phyloP scores from a whole-genome alignment of 2,888 invertebrate species.

The Meiosimyza decipiens region DNA sequence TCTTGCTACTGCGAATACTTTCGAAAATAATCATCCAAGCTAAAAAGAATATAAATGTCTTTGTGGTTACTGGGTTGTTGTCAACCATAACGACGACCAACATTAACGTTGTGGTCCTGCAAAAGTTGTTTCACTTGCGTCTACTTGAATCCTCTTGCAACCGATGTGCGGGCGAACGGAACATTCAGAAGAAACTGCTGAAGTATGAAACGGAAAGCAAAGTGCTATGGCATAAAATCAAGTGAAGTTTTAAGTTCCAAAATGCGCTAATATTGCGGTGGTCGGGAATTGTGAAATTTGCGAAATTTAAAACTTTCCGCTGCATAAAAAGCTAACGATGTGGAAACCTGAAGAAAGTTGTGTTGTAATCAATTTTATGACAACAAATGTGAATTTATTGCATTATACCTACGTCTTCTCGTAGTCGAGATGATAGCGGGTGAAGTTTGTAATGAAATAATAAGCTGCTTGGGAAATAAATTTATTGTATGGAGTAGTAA shows the following conservation, averaged over 20 bases:
- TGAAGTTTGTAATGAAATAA: too few species aligned
- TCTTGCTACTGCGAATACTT: constrained; percentile 53
- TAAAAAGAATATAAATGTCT: constrained; percentile 31
- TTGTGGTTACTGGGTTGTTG: constrained; percentile 17
- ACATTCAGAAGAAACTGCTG: neutral
- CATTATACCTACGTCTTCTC: constrained; percentile 23
- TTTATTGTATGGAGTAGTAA: too few species aligned
- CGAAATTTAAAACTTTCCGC: constrained; percentile 63
- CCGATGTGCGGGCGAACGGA: neutral
- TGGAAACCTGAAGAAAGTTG: constrained; percentile 66
- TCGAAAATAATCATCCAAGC: constrained; percentile 29
- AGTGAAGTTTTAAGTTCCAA: neutral
- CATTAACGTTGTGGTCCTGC: constrained; percentile 20
- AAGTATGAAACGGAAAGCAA: neutral
- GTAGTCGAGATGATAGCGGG: too few species aligned
- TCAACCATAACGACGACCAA: constrained; percentile 8
- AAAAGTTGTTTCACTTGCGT: neutral
- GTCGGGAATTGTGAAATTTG: constrained; percentile 54
- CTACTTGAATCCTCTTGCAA: neutral
- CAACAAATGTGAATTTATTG: constrained; percentile 65
- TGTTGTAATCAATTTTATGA: constrained; percentile 65
- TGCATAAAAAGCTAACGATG: constrained; percentile 65
- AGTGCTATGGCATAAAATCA: constrained; percentile 36
- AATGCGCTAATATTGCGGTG: constrained; percentile 32
- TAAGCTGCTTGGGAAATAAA: too few species aligned